Conservation (phyloP, 2,113 vertebrate genomes). For the Psilopsiagon aymara region DNA sequence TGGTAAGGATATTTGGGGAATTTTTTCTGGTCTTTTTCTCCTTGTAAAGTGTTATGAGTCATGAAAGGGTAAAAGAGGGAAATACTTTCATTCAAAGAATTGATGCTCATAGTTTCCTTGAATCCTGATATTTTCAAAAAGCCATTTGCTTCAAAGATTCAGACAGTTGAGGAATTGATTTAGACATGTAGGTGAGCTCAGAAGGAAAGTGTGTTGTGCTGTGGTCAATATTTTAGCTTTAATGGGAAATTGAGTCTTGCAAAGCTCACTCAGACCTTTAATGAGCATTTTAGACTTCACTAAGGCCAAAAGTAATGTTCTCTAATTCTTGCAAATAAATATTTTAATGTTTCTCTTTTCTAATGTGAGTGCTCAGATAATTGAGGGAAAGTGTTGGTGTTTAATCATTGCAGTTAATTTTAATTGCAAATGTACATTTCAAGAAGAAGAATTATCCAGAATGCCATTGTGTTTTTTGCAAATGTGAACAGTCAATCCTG, state of each 20-base stretch:
- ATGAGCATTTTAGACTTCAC: conserved; percentile 14
- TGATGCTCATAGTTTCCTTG: conserved; percentile 1
- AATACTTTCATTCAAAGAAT: conserved; percentile 14
- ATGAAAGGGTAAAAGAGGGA: not conserved
- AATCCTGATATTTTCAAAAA: conserved; percentile 31
- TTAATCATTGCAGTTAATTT: conserved; percentile 65
- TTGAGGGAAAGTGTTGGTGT: conserved; percentile 26
- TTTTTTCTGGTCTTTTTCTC: not conserved
- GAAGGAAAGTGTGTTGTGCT: not conserved
- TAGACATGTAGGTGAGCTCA: not conserved
- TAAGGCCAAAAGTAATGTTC: conserved; percentile 21
- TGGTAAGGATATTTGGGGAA: not conserved
- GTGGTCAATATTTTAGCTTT: conserved; percentile 48
- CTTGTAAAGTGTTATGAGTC: not conserved
- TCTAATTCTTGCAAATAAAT: conserved; percentile 58
- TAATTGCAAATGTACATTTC: conserved; percentile 48
- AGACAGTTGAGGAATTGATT: conserved; percentile 37
- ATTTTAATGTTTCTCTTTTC: conserved; percentile 38
- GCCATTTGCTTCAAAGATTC: conserved; percentile 7
- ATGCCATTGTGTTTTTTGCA: not conserved
- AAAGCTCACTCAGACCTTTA: conserved; percentile 32
- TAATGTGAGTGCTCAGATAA: not conserved
- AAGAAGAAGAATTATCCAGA: not conserved
- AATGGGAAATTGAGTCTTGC: conserved; percentile 49
- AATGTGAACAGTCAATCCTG: conserved; percentile 15